Evolutionary conservation across 2,113 vertebrate genomes (phyloP).

Genomic region (Zapornia atra): DNA sequence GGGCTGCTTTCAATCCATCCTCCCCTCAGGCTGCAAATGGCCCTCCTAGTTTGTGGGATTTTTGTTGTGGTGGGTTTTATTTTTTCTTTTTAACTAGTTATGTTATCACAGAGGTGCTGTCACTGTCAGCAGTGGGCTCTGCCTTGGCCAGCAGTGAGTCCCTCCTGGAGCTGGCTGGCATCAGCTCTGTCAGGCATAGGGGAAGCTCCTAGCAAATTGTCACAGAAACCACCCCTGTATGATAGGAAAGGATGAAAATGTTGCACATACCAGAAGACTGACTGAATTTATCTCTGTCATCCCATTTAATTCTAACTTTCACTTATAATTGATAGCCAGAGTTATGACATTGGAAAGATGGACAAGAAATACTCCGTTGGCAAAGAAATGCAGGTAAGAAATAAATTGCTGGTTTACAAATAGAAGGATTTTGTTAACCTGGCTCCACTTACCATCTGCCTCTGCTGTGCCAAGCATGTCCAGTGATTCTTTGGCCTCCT

Average conservation of each 20-base stretch:
- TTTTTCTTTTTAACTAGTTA: too few species aligned
- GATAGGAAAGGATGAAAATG: not conserved
- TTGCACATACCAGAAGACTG: not conserved
- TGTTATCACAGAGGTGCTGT: too few species aligned
- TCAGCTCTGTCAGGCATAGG: too few species aligned
- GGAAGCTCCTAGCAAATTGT: too few species aligned
- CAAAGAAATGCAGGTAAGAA: conserved; percentile 83
- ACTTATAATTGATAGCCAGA: conserved; percentile 80
- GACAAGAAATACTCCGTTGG: conserved; percentile 73
- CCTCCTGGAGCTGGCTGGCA: too few species aligned
- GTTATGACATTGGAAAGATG: conserved; percentile 89
- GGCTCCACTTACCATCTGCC: not conserved
- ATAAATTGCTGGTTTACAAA: not conserved
- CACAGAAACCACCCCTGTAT: too few species aligned
- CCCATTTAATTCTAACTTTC: not conserved
- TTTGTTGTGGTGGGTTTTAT: too few species aligned
- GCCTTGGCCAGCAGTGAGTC: too few species aligned
- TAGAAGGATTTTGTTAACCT: not conserved
- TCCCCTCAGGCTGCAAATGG: too few species aligned
- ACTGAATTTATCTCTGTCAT: not conserved
- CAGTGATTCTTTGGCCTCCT: not conserved
- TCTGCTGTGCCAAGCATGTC: not conserved
- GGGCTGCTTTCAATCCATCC: too few species aligned
- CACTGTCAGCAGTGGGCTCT: too few species aligned
- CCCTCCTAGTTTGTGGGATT: too few species aligned